Evolutionary conservation across 1,140 invertebrate genomes (phyloP).

Genomic region (Cydia pomonella): DNA sequence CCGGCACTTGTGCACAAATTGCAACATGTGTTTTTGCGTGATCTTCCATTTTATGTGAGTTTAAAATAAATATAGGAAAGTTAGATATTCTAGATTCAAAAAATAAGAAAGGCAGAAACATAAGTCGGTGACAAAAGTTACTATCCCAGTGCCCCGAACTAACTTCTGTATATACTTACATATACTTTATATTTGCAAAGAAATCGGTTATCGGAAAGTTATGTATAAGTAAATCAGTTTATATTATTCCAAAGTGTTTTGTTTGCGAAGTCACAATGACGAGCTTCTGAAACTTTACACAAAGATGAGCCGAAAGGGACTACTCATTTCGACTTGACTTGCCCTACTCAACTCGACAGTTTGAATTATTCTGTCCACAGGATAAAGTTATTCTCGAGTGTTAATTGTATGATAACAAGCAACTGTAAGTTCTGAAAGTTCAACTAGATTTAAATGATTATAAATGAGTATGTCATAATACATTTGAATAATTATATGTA

Average conservation of each 20-base stretch:
- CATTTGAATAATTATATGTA: no score
- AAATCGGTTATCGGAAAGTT: not conserved
- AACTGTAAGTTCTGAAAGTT: not conserved
- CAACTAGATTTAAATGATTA: not conserved
- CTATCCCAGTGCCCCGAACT: no score
- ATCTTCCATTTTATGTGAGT: no score
- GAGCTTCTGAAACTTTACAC: conserved; percentile 20
- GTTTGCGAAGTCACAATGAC: conserved; percentile 11
- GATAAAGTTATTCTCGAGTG: conserved; percentile 15
- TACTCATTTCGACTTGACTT: conserved; percentile 25
- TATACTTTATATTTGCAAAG: not conserved
- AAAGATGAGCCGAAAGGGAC: conserved; percentile 26
- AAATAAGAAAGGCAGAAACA: no score
- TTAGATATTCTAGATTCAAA: no score
- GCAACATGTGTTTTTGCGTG: no score
- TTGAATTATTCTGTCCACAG: conserved; percentile 12
- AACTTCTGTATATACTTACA: no score
- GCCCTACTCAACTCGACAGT: conserved; percentile 24
- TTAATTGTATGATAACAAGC: conserved; percentile 13
- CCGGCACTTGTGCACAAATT: no score
- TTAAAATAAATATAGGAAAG: no score
- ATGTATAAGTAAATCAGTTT: not conserved
- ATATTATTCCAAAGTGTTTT: conserved; percentile 22
- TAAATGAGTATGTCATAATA: no score
- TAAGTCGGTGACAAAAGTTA: no score